Conservation (phyloP, 2,113 vertebrate genomes). For the Thamnaconus septentrionalis region DNA sequence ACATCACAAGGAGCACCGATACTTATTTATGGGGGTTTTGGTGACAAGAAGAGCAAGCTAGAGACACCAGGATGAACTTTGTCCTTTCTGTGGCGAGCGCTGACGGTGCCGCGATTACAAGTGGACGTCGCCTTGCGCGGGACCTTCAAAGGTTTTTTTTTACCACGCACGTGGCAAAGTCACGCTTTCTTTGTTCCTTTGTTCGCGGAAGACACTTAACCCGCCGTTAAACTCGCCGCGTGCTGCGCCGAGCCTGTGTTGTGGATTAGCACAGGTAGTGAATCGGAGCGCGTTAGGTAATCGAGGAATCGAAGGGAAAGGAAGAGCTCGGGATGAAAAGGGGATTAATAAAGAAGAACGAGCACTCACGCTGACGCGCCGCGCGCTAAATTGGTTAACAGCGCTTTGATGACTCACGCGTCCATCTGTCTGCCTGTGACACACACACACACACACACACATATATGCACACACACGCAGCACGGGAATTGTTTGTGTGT, state of each 20-base stretch:
- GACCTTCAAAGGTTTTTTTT: too few species aligned
- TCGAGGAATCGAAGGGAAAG: slow-evolving; percentile 2
- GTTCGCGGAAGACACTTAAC: too few species aligned
- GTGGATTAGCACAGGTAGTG: slow-evolving; percentile 36
- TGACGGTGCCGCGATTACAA: too few species aligned
- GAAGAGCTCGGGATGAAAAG: slow-evolving; percentile 23
- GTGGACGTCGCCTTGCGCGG: too few species aligned
- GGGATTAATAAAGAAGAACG: slow-evolving; percentile 28
- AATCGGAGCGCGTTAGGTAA: slow-evolving; percentile 39
- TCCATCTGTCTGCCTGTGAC: slow-evolving; percentile 41
- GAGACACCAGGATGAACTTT: too few species aligned
- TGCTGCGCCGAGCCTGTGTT: too few species aligned
- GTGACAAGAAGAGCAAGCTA: too few species aligned
- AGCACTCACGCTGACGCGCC: slow-evolving; percentile 15
- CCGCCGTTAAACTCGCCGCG: too few species aligned
- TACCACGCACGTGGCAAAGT: too few species aligned
- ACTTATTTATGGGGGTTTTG: too few species aligned
- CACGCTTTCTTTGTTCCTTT: neutral
- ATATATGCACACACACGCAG: neutral
- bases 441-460: neutral
- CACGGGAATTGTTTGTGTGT: neutral
- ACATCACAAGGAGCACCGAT: too few species aligned
- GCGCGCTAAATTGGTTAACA: slow-evolving; percentile 30
- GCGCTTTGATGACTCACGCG: slow-evolving; percentile 35
- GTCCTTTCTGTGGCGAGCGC: too few species aligned